A percentile compares a stretch with the other conserved stretches of the same genome.
These are phyloP conservation scores for Criorhina ranunculi DNA, from an alignment of 2,888 invertebrate genomes.

Conservation along the genomic window DNA sequence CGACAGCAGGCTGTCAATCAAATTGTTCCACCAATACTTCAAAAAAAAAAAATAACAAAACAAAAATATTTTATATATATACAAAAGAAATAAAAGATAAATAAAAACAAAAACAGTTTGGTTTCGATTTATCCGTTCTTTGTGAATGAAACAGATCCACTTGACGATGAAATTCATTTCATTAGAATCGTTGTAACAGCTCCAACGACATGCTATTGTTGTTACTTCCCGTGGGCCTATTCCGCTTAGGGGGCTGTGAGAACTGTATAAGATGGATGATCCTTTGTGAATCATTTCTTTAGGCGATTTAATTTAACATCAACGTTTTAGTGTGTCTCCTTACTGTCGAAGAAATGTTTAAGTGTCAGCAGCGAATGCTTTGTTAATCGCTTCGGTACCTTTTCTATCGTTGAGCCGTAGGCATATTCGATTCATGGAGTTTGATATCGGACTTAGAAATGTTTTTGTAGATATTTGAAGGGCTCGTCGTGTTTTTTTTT, in stretches of 20 bases:
- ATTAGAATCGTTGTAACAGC: background rate
- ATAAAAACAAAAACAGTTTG: slow-evolving; percentile 8
- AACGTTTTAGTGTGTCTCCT: slow-evolving; percentile 13
- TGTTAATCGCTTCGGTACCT: slow-evolving; percentile 22
- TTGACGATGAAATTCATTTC: slow-evolving; percentile 22
- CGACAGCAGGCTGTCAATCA: slow-evolving; percentile 6
- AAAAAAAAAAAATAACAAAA: slow-evolving; percentile 2
- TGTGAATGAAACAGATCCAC: background rate
- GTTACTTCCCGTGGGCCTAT: background rate
- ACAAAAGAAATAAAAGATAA: background rate
- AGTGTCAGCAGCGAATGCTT: slow-evolving; percentile 5
- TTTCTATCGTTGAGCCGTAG: background rate
- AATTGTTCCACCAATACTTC: slow-evolving; percentile 8
- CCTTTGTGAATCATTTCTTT: slow-evolving; percentile 13
- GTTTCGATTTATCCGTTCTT: background rate
- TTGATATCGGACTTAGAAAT: background rate
- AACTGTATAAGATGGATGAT: slow-evolving; percentile 22
- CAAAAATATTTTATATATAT: slow-evolving; percentile 11
- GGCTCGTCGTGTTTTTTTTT: background rate
- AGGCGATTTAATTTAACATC: slow-evolving; percentile 29
- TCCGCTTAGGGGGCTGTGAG: slow-evolving; percentile 4
- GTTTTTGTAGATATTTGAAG: background rate
- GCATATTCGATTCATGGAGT: background rate
- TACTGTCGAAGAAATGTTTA: slow-evolving; percentile 7
- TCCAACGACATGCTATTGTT: background rate